A percentile compares a stretch with the other conserved stretches of the same genome.
Conservation (phyloP, 2,888 invertebrate genomes). For the Stenichneumon culpator region DNA sequence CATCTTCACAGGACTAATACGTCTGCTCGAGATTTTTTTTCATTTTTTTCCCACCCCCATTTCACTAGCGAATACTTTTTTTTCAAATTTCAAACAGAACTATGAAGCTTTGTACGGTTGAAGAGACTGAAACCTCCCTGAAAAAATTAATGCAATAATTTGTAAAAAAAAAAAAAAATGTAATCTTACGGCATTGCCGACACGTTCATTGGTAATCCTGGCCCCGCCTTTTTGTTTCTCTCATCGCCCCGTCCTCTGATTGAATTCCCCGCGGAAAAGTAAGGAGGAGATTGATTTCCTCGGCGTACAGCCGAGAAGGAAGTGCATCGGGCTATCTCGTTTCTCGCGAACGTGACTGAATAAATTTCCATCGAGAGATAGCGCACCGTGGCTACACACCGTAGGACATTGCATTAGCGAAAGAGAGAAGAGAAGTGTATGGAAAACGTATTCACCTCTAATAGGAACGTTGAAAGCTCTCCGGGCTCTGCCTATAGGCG, state of each 20-base stretch:
- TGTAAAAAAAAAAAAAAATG: not conserved
- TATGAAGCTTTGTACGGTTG: too few species aligned
- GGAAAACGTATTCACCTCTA: constrained; percentile 25
- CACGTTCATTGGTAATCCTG: constrained; percentile 44
- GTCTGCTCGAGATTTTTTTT: not conserved
- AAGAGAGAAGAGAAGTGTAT: not conserved
- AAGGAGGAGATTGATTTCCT: constrained; percentile 52
- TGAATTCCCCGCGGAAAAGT: constrained; percentile 33
- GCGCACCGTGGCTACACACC: not conserved
- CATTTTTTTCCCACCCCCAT: too few species aligned
- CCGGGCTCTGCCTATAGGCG: not conserved
- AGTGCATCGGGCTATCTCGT: constrained; percentile 23
- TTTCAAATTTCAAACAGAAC: too few species aligned
- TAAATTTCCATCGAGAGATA: constrained; percentile 68
- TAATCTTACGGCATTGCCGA: not conserved
- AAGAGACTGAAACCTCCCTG: not conserved
- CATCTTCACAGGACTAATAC: not conserved
- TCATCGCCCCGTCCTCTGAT: constrained; percentile 17
- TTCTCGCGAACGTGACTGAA: constrained; percentile 66
- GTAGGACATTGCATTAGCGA: not conserved
- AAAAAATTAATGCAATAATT: not conserved
- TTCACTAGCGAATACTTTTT: too few species aligned
- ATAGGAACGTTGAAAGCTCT: constrained; percentile 37
- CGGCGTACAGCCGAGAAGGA: constrained; percentile 21
- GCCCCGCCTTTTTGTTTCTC: not conserved